Evolutionary conservation across 2,888 invertebrate genomes (phyloP).

Genomic region (Andrena bucephala): DNA sequence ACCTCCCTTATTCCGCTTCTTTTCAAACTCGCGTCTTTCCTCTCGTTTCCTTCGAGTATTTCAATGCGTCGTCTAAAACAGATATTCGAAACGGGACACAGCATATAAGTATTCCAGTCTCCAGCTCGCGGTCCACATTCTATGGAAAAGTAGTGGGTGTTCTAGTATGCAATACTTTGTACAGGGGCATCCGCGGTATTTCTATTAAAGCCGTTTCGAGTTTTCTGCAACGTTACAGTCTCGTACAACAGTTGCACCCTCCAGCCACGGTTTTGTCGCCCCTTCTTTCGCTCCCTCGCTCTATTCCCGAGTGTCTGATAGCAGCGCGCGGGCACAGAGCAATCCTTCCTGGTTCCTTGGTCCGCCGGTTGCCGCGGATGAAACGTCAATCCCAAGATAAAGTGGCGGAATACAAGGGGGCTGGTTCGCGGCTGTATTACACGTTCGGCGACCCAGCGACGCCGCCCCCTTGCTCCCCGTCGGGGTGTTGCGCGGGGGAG

Average conservation of each 20-base stretch:
- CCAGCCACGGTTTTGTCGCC: constrained; percentile 14
- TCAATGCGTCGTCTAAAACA: neutral
- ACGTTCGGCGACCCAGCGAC: constrained; percentile 25
- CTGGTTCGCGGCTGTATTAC: constrained; percentile 59
- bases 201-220: neutral
- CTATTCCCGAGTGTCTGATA: constrained; percentile 37
- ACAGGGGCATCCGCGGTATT: neutral
- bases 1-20: neutral
- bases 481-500: constrained; percentile 28
- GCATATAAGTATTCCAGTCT: neutral
- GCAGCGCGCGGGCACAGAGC: constrained; percentile 43
- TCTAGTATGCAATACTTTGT: neutral
- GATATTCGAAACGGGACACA: neutral
- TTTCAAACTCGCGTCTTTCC: neutral
- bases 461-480: constrained; percentile 6
- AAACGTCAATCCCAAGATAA: constrained; percentile 72
- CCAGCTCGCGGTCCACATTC: neutral
- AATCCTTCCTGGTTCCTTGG: constrained; percentile 47
- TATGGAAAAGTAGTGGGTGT: neutral
- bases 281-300: constrained; percentile 23
- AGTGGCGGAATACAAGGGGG: constrained; percentile 58
- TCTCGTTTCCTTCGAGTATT: too few relatives aligned
- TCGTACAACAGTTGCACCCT: constrained; percentile 10
- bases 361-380: constrained; percentile 63
- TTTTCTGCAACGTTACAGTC: constrained; percentile 12